Percentiles rank a stretch among this genome's conserved stretches.
phyloP scores from a whole-genome alignment of 2,797 vertebrate genomes.

The Sciurus carolinensis region DNA sequence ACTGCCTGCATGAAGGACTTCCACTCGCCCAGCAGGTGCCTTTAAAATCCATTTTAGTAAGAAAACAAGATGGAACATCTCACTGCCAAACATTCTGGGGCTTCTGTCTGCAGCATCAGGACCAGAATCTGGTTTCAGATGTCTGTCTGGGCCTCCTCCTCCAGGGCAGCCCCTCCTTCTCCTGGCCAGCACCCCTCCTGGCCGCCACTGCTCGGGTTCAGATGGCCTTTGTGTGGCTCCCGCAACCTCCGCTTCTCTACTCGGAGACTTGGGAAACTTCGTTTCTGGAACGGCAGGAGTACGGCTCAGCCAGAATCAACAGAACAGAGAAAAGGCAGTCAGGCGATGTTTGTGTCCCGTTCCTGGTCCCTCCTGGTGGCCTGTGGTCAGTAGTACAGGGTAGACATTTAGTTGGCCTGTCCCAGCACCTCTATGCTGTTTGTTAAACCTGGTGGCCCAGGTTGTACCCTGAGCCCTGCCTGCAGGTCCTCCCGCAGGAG shows the following conservation, averaged over 20 bases:
- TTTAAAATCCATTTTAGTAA: conserved; percentile 25
- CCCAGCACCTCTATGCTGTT: rapidly evolving
- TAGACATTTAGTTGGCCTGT: rapidly evolving
- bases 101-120: not conserved
- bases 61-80: not conserved
- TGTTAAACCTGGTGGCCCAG: not conserved
- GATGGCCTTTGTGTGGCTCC: not conserved
- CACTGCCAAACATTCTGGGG: not conserved
- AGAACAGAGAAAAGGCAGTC: not conserved
- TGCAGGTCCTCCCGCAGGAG: not conserved
- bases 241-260: not conserved
- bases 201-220: not conserved
- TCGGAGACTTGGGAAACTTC: not conserved
- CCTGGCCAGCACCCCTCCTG: no score
- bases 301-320: not conserved
- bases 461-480: not conserved
- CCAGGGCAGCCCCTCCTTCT: not conserved
- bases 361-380: no score
- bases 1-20: not conserved
- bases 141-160: not conserved
- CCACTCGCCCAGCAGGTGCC: not conserved
- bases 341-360: not conserved
- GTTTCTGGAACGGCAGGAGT: not conserved
- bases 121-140: not conserved
- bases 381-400: not conserved